phyloP scores from a whole-genome alignment of 2,888 invertebrate species.

The Branchipolynoe longqiensis region DNA sequence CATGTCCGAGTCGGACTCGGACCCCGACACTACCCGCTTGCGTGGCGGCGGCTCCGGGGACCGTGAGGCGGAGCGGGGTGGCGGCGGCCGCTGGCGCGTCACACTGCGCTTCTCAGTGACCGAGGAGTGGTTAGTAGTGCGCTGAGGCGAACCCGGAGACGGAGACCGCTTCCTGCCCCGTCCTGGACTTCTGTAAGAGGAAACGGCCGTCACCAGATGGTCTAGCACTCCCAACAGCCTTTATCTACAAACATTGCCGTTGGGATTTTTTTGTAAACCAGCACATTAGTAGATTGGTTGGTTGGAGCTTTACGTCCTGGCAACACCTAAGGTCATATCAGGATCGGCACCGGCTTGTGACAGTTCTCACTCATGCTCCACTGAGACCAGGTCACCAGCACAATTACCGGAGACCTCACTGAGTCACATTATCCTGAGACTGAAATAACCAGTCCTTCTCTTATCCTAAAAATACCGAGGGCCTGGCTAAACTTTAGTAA shows the following conservation, averaged over 20 bases:
- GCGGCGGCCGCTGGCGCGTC: not conserved
- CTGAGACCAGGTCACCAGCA: too few relatives aligned
- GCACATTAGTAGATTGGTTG: not conserved
- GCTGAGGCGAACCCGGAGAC: conserved; percentile 13
- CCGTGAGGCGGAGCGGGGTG: conserved; percentile 10
- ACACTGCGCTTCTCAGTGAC: not conserved
- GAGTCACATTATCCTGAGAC: too few relatives aligned
- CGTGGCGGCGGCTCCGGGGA: not conserved
- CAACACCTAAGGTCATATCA: too few relatives aligned
- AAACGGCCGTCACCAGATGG: not conserved
- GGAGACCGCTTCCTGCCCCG: not conserved
- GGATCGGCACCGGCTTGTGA: too few relatives aligned
- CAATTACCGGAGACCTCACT: too few relatives aligned
- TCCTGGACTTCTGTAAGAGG: not conserved
- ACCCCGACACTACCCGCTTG: not conserved
- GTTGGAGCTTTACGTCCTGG: too few relatives aligned
- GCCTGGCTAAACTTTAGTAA: too few relatives aligned
- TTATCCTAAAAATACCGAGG: too few relatives aligned
- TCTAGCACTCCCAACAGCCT: not conserved
- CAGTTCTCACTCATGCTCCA: too few relatives aligned
- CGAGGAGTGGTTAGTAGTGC: not conserved
- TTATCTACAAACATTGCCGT: not conserved
- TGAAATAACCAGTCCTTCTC: too few relatives aligned
- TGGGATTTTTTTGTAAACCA: not conserved
- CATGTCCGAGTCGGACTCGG: not conserved